Evolutionary conservation across 2,888 invertebrate genomes (phyloP), one percentile per base, ranked within the genome.

Genomic region (Pollenia amentaria): DNA sequence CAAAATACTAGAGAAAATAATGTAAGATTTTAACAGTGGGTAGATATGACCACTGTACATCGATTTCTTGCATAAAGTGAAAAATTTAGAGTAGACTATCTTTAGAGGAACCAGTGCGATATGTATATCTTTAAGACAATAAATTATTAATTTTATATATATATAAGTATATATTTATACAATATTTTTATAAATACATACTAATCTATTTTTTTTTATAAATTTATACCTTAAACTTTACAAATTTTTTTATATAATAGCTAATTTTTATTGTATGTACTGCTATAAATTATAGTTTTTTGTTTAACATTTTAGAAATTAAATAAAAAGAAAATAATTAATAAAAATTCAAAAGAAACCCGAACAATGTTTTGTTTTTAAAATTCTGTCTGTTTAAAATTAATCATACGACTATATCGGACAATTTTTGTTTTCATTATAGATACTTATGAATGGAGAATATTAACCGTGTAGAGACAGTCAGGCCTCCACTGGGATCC

Each of bases 91-190:
- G n/a, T n/a, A n/a, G n/a, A n/a, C n/a, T n/a, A n/a, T n/a, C n/a
- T n/a, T n/a, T n/a, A n/a, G n/a, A n/a, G n/a, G n/a, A n/a, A n/a
- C n/a, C n/a, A n/a, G n/a, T n/a, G n/a, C n/a, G n/a, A n/a, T n/a
- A n/a, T n/a, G n/a, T 42, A 16, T 14, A 18, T 73, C 12, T 16
- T 18, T 53, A 60, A 86, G 78, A 79, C 78, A 86, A 86, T 80
- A 83, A 65, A 44, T 70, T 70, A 44, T 67, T 38, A 67, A 82
- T 21, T 64, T 64, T 76, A 77, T 42, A 69, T 18, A 67, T 40
- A 16, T 72, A 42, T 16, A 60, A 53, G 21, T 73, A 73, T 38
- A 64, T 40, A 42, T 42, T n/a, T 69, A 73, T 51, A 73, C 40
- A 51, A 60, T 75, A 62, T 64, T 60, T 69, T 75, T 76, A 53